Evolutionary conservation across 2,113 vertebrate genomes (phyloP).

Genomic region (Globicephala melas): DNA sequence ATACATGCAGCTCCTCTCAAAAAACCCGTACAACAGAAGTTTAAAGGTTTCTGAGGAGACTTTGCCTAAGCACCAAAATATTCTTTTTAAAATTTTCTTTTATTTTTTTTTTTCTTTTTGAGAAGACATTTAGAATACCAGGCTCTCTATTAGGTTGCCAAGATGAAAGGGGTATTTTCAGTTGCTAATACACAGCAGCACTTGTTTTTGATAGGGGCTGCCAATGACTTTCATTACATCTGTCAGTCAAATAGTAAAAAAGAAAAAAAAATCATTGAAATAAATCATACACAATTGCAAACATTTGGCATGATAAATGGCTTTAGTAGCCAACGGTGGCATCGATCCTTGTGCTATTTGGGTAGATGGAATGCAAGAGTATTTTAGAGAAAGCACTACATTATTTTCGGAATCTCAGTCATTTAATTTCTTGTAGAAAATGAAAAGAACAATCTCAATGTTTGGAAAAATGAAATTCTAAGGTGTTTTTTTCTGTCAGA

Average conservation of each 20-base stretch:
- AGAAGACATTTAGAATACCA: slow-evolving; percentile 5
- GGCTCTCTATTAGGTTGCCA: neutral
- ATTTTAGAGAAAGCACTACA: neutral
- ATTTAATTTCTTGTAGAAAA: neutral
- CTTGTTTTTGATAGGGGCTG: slow-evolving; percentile 10
- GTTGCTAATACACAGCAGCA: neutral
- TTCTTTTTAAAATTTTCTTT: neutral
- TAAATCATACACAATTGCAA: neutral
- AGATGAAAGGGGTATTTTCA: neutral
- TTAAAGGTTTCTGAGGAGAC: neutral
- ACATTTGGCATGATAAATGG: slow-evolving; percentile 26
- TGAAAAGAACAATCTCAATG: neutral
- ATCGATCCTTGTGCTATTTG: neutral
- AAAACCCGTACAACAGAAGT: neutral
- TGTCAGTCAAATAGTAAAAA: slow-evolving; percentile 50
- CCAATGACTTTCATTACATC: slow-evolving; percentile 21
- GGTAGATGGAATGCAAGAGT: neutral
- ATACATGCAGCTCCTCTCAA: neutral
- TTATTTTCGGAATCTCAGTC: neutral
- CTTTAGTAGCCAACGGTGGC: neutral
- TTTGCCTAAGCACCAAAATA: neutral
- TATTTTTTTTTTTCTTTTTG: neutral
- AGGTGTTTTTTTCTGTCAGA: neutral
- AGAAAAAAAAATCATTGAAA: neutral
- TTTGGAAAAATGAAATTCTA: slow-evolving; percentile 23